Conservation (phyloP, 2,113 vertebrate species). For the Callochromis pleurospilus region DNA sequence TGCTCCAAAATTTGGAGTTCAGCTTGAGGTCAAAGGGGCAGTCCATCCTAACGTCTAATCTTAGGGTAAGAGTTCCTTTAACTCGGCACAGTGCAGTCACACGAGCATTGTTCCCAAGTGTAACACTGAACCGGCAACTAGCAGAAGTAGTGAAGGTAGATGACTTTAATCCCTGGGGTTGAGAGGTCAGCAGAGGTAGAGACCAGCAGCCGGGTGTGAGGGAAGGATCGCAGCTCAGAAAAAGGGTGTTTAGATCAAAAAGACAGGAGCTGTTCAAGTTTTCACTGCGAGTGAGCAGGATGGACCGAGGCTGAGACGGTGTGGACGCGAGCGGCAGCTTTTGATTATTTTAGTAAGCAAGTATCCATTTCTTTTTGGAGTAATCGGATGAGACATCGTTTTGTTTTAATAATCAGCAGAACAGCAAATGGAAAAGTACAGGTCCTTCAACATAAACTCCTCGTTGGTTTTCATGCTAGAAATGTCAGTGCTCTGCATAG, state of each 20-base stretch:
- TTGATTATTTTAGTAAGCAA: not conserved
- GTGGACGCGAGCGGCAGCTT: not conserved
- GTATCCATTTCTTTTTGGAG: rapidly evolving
- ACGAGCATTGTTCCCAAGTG: not conserved
- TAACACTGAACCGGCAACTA: not conserved
- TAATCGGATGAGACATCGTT: rapidly evolving
- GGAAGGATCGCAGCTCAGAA: not conserved
- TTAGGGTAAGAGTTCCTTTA: not conserved
- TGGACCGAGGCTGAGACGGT: not conserved
- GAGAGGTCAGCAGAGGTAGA: not conserved
- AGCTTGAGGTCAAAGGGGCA: not conserved
- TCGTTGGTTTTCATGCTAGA: not conserved
- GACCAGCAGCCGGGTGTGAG: rapidly evolving
- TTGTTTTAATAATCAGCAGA: not conserved
- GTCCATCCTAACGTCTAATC: not conserved
- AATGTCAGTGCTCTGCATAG: not conserved
- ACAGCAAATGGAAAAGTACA: not conserved
- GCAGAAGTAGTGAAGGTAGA: not conserved
- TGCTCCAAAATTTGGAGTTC: not conserved
- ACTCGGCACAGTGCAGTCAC: not conserved
- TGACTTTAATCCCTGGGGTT: not conserved
- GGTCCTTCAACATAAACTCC: not conserved
- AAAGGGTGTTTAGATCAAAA: not conserved
- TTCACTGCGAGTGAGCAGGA: not conserved
- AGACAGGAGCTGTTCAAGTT: not conserved